Percentiles rank a stretch among this genome's conserved stretches.
Evolutionary conservation across 2,888 invertebrate species (phyloP).

Genomic region (Seira sanloemensis): DNA sequence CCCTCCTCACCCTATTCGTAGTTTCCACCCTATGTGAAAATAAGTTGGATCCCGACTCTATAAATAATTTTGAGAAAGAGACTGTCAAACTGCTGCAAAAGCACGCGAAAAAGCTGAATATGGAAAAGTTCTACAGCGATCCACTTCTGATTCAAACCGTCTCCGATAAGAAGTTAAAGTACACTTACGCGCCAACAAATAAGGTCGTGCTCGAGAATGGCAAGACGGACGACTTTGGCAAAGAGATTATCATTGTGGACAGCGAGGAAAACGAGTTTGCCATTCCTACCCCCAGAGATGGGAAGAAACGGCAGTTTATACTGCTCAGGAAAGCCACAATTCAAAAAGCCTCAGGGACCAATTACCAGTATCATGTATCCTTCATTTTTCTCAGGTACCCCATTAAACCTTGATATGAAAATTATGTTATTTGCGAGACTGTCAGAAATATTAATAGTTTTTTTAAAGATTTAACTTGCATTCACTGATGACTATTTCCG

Average conservation of each 20-base stretch:
- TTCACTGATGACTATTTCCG: too few species aligned
- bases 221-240: not conserved
- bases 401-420: too few species aligned
- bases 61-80: too few species aligned
- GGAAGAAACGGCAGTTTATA: slow-evolving; percentile 24
- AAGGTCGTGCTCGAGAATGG: not conserved
- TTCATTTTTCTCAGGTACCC: slow-evolving; percentile 27
- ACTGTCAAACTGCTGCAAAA: not conserved
- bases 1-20: too few species aligned
- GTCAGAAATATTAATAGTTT: too few species aligned
- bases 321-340: not conserved
- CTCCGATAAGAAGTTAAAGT: not conserved
- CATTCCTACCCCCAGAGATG: slow-evolving; percentile 27
- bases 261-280: slow-evolving; percentile 27
- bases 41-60: too few species aligned
- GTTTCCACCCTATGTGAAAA: too few species aligned
- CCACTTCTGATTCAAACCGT: slow-evolving; percentile 6
- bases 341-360: too few species aligned
- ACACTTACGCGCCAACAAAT: not conserved
- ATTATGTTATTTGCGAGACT: too few species aligned
- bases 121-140: slow-evolving; percentile 14
- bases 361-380: too few species aligned
- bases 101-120: not conserved
- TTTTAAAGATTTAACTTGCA: too few species aligned
- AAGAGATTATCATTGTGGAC: slow-evolving; percentile 6